These are phyloP conservation scores for Mactra quadrangularis DNA, from an alignment of 1,140 invertebrate species.

Conservation along the genomic window DNA sequence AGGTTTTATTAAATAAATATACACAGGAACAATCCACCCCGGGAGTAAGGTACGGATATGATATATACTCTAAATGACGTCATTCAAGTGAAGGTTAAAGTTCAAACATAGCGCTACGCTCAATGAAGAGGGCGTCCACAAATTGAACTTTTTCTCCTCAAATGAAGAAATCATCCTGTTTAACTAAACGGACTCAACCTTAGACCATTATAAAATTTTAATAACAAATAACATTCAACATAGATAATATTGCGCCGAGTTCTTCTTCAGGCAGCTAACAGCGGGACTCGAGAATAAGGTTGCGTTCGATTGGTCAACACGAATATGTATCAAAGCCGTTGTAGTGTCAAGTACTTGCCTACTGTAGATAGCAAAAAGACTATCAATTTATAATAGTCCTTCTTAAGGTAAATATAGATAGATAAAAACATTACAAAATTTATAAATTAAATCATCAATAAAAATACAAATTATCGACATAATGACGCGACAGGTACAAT, in stretches of 20 bases:
- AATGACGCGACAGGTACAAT: conserved; percentile 48
- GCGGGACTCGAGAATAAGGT: conserved; percentile 57
- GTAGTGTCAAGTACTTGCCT: conserved; percentile 65
- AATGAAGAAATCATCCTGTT: background rate
- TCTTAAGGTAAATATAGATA: conserved; percentile 34
- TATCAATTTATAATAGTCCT: conserved; percentile 31
- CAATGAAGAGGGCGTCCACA: background rate
- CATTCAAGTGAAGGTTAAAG: conserved; percentile 7
- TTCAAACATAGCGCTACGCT: conserved; percentile 13
- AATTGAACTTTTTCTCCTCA: conserved; percentile 18
- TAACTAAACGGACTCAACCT: conserved; percentile 25
- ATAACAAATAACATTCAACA: conserved; percentile 46
- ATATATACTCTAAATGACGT: conserved; percentile 45
- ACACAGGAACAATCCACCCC: conserved; percentile 65
- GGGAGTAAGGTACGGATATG: conserved; percentile 47
- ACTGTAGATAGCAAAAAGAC: conserved; percentile 55
- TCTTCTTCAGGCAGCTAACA: background rate
- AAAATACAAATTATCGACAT: conserved; percentile 51
- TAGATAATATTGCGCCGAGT: background rate
- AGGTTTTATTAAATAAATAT: conserved; percentile 67
- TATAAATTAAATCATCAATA: conserved; percentile 63
- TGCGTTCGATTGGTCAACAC: conserved; percentile 39
- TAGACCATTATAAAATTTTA: conserved; percentile 27
- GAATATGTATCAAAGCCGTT: conserved; percentile 54
- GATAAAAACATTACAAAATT: conserved; percentile 59